Evolutionary conservation across 2,113 vertebrate species (phyloP).

Genomic region (Lota lota): DNA sequence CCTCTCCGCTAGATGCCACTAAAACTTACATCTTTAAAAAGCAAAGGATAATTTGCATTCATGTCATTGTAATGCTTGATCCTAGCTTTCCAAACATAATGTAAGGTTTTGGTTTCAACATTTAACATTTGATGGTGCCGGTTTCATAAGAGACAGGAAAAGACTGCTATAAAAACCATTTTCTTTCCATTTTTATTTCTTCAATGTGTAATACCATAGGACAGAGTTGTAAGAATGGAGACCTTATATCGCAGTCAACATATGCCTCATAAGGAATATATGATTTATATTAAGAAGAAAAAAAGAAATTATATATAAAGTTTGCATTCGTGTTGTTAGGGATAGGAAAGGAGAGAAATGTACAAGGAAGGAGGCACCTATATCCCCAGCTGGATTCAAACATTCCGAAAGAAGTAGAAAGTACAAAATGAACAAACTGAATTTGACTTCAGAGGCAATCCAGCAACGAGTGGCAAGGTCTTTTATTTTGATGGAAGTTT

Average conservation of each 20-base stretch:
- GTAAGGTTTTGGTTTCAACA: too few relatives aligned
- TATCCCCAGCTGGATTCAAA: conserved; percentile 83
- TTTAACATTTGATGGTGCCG: too few relatives aligned
- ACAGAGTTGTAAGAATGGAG: conserved; percentile 88
- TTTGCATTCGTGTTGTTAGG: conserved; percentile 87
- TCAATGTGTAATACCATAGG: conserved; percentile 90
- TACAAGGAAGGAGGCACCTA: conserved; percentile 91
- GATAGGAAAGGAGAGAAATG: conserved; percentile 83
- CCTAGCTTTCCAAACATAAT: too few relatives aligned
- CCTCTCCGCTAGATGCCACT: too few relatives aligned
- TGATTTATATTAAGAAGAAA: conserved; percentile 63
- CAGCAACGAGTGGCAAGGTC: conserved; percentile 83
- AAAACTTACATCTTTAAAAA: too few relatives aligned
- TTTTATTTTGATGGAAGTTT: conserved; percentile 53
- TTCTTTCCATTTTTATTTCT: conserved; percentile 80
- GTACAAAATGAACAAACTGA: conserved; percentile 81
- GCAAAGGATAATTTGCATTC: too few relatives aligned
- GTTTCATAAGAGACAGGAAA: conserved; percentile 34
- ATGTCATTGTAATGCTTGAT: too few relatives aligned
- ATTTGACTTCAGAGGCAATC: conserved; percentile 83
- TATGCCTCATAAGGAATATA: conserved; percentile 84
- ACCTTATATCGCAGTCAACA: conserved; percentile 82
- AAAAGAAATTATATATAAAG: conserved; percentile 74
- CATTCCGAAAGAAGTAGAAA: conserved; percentile 83
- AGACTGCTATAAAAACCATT: conserved; percentile 77